Evolutionary conservation across 2,797 vertebrate species (phyloP).

Genomic region (Neosilurus mollespiculum): DNA sequence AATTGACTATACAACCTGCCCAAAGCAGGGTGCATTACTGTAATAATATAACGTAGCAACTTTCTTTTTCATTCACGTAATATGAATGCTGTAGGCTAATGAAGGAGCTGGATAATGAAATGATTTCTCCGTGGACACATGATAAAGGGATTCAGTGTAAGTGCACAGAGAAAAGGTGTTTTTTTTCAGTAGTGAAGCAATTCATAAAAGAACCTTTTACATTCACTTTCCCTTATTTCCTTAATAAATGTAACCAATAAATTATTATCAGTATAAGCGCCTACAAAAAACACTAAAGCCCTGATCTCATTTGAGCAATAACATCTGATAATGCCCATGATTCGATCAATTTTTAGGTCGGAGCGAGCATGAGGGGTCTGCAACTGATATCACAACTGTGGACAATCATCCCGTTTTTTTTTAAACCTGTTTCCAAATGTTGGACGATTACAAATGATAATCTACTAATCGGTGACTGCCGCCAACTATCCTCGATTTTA

Average conservation of each 20-base stretch:
- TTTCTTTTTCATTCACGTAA: slow-evolving; percentile 21
- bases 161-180: background rate
- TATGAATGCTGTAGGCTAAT: background rate
- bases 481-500: too few relatives aligned
- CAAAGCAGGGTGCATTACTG: slow-evolving; percentile 39
- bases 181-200: background rate
- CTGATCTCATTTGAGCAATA: too few relatives aligned
- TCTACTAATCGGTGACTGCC: too few relatives aligned
- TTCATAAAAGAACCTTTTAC: background rate
- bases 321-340: too few relatives aligned
- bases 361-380: too few relatives aligned
- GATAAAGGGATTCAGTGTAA: slow-evolving; percentile 8
- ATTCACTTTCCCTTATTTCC: background rate
- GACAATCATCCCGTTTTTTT: too few relatives aligned
- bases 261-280: background rate
- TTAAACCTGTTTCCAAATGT: too few relatives aligned
- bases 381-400: too few relatives aligned
- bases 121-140: background rate
- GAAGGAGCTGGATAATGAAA: slow-evolving; percentile 16
- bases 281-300: background rate
- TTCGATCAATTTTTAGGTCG: too few relatives aligned
- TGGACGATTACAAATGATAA: too few relatives aligned
- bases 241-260: background rate
- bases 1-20: slow-evolving; percentile 23
- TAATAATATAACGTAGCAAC: slow-evolving; percentile 39